Evolutionary conservation across 2,888 invertebrate genomes (phyloP).

Genomic region (Sphaerophoria taeniata): DNA sequence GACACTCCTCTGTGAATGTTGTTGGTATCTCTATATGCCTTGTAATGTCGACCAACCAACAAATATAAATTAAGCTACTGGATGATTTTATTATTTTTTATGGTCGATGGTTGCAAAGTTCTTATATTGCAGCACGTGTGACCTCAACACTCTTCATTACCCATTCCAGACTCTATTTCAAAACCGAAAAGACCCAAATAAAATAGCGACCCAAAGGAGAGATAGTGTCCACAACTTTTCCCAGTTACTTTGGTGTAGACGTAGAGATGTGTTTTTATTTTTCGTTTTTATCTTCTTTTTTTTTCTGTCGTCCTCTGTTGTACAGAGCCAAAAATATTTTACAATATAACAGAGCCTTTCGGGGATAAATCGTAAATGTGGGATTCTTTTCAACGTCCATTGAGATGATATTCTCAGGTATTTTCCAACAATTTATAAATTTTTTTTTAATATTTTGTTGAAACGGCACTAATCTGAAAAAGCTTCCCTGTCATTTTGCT

Average conservation of each 20-base stretch:
- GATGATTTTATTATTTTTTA: constrained; percentile 15
- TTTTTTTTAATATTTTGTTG: too few species aligned
- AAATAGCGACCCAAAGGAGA: constrained; percentile 18
- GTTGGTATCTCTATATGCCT: not conserved
- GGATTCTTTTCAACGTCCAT: too few species aligned
- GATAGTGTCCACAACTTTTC: constrained; percentile 50
- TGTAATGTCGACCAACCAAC: constrained; percentile 48
- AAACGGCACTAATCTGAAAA: too few species aligned
- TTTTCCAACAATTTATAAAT: too few species aligned
- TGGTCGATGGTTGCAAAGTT: not conserved
- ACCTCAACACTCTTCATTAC: constrained; percentile 15
- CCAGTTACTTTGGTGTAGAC: not conserved
- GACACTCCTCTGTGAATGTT: not conserved
- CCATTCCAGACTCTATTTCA: not conserved
- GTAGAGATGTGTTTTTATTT: not conserved
- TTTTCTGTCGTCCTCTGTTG: not conserved
- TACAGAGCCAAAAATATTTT: too few species aligned
- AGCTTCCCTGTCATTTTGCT: too few species aligned
- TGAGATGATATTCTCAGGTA: too few species aligned
- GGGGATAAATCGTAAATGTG: too few species aligned
- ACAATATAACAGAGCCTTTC: too few species aligned
- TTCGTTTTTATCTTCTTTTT: not conserved
- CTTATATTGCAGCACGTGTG: not conserved
- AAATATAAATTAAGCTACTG: constrained; percentile 61
- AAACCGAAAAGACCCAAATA: constrained; percentile 40